These are phyloP conservation scores for Hycleus phaleratus DNA, from an alignment of 1,140 invertebrate species.

Conservation along the genomic window DNA sequence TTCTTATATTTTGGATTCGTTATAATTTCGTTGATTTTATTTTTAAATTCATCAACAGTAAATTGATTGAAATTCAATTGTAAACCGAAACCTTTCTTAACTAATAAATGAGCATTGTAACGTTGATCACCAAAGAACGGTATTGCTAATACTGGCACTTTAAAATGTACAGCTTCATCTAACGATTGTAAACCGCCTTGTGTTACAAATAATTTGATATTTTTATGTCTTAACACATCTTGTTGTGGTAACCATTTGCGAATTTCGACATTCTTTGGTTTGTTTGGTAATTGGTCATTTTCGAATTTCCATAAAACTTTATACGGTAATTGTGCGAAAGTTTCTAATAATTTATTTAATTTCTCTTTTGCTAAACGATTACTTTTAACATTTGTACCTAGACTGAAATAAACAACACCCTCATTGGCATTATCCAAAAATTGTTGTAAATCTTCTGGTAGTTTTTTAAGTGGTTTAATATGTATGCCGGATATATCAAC, in stretches of 20 bases:
- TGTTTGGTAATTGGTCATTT: constrained; percentile 42
- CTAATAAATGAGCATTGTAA: constrained; percentile 27
- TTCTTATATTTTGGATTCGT: constrained; percentile 33
- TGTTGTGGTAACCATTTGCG: constrained; percentile 63
- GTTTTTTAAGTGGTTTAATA: constrained; percentile 33
- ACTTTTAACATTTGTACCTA: constrained; percentile 49
- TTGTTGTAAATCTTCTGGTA: constrained; percentile 41
- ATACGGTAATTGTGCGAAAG: constrained; percentile 45
- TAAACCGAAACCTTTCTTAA: constrained; percentile 27
- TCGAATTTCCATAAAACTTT: constrained; percentile 53
- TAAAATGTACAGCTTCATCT: constrained; percentile 44
- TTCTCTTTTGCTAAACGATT: constrained; percentile 45
- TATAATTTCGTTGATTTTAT: constrained; percentile 21
- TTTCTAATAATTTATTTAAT: constrained; percentile 43
- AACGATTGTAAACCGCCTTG: constrained; percentile 48
- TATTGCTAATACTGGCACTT: constrained; percentile 46
- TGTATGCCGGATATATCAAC: constrained; percentile 47
- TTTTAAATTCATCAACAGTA: constrained; percentile 21
- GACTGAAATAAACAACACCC: constrained; percentile 51
- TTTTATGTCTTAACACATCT: constrained; percentile 55
- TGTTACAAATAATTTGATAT: constrained; percentile 44
- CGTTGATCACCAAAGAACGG: constrained; percentile 40
- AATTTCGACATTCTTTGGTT: constrained; percentile 53
- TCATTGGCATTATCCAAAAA: constrained; percentile 41
- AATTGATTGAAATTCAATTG: constrained; percentile 19